phyloP scores from a whole-genome alignment of 2,888 invertebrate genomes.

The Thymelicus acteon region DNA sequence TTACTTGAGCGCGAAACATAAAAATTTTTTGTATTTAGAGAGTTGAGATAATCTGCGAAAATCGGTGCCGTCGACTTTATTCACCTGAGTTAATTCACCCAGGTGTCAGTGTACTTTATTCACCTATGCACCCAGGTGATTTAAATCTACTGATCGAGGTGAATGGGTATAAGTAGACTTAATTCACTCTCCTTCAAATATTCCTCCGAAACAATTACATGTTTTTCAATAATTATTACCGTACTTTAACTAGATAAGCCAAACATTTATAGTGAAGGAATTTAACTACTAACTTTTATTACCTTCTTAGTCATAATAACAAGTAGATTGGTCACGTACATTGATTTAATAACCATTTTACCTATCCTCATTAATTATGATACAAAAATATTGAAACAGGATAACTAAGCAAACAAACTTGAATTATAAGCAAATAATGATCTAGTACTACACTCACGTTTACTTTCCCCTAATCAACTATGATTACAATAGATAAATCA shows the following conservation, averaged over 20 bases:
- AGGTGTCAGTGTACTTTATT: too few relatives aligned
- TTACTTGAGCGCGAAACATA: constrained; percentile 51
- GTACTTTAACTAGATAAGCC: too few relatives aligned
- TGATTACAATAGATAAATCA: constrained; percentile 2
- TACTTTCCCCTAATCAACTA: constrained; percentile 59
- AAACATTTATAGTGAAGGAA: too few relatives aligned
- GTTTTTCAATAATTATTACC: too few relatives aligned
- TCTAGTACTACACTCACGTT: constrained; percentile 49
- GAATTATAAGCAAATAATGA: constrained; percentile 66
- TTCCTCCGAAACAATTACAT: not conserved
- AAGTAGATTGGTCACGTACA: too few relatives aligned
- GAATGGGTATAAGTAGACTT: too few relatives aligned
- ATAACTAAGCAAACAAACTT: constrained; percentile 48
- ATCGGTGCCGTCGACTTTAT: too few relatives aligned
- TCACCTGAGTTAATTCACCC: too few relatives aligned
- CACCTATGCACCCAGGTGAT: too few relatives aligned
- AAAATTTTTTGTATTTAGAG: constrained; percentile 56
- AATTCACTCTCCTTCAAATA: constrained; percentile 28
- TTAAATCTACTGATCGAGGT: too few relatives aligned
- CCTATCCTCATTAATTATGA: not conserved
- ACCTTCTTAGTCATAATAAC: too few relatives aligned
- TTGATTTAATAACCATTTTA: not conserved
- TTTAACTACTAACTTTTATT: too few relatives aligned
- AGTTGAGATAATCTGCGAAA: constrained; percentile 41
- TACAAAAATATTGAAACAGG: constrained; percentile 18